Evolutionary conservation across 1,140 invertebrate genomes (phyloP), one percentile per base, ranked within the genome.

Genomic region (Trachelipus rathkii): DNA sequence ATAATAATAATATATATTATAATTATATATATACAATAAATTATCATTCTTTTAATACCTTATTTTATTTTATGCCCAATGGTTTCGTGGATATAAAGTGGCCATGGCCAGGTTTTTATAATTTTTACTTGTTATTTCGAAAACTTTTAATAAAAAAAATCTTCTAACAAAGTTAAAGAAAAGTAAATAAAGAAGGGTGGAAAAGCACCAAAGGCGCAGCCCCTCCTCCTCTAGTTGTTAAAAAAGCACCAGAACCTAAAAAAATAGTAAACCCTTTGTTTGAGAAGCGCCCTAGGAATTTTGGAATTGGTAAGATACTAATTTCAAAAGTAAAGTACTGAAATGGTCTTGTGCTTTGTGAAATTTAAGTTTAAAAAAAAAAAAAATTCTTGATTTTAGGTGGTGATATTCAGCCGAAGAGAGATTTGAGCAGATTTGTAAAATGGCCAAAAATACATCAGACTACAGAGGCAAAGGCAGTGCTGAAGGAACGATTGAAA

Each of bases 371-470:
- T 10, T 46, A 7, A 8, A 19, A 15, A n/a, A n/a, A n/a, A n/a
- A n/a, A n/a, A 43, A 9, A 45, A 70, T 71, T 71, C 33, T 78
- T 13, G n/a, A n/a, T 78, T 87, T 72, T 83, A 97, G 95, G 96
- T 82, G 95, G 98, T 85, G 95, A 98, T 87, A 96, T 99, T 83
- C 96, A 98, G 87, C 97, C 97, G 66, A 95, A 94, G 77, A 90
- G 96, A 83, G 97, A 99, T 87, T 87, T 99, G 69, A 98, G 95
- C 81, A 90, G 97, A 78, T 99, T 99, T 86, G 96, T 99, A 5
- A 92, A 91, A 91, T 99, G 97, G 97, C 98, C 98, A 73, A 97
- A n/a, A 98, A 86, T 99, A 99, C 87, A 95, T 99, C 85, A 92
- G 96, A 82, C 92, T 99, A 79, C 98, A 99, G 87, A 90, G 98